Conservation (phyloP, 2,797 vertebrate species). For the Peromyscus melanophrys region DNA sequence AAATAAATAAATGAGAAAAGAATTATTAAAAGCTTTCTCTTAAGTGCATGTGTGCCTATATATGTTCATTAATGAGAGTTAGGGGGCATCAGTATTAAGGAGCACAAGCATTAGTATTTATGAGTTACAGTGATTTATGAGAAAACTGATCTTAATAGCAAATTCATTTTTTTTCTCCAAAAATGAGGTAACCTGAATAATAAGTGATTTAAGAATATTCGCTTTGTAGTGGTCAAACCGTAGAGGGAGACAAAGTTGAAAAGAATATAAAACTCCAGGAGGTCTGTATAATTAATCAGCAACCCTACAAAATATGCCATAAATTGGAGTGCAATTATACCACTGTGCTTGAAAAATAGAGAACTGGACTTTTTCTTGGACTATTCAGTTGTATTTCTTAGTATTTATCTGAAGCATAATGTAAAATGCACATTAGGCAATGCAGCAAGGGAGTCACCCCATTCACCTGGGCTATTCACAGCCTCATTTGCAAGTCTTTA, state of each 20-base stretch:
- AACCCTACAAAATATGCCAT: slow-evolving; percentile 65
- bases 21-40: background rate
- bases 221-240: slow-evolving; percentile 59
- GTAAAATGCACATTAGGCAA: slow-evolving; percentile 61
- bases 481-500: slow-evolving; percentile 56
- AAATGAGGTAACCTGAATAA: slow-evolving; percentile 69
- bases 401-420: slow-evolving; percentile 66
- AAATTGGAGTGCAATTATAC: slow-evolving; percentile 69
- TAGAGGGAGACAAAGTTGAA: slow-evolving; percentile 74
- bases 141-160: slow-evolving; percentile 31
- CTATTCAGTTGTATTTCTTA: slow-evolving; percentile 76
- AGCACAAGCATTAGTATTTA: slow-evolving; percentile 38
- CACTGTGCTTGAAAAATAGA: slow-evolving; percentile 68
- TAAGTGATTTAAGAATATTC: slow-evolving; percentile 57
- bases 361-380: slow-evolving; percentile 59
- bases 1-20: background rate
- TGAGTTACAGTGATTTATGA: background rate
- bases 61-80: too few species aligned
- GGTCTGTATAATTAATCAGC: slow-evolving; percentile 82
- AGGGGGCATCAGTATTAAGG: background rate
- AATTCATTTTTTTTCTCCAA: slow-evolving; percentile 27
- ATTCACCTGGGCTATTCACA: slow-evolving; percentile 60
- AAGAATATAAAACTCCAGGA: slow-evolving; percentile 76
- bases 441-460: slow-evolving; percentile 11
- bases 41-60: background rate